These are phyloP conservation scores for Dilophus febrilis DNA, from an alignment of 2,888 invertebrate genomes.

Conservation along the genomic window DNA sequence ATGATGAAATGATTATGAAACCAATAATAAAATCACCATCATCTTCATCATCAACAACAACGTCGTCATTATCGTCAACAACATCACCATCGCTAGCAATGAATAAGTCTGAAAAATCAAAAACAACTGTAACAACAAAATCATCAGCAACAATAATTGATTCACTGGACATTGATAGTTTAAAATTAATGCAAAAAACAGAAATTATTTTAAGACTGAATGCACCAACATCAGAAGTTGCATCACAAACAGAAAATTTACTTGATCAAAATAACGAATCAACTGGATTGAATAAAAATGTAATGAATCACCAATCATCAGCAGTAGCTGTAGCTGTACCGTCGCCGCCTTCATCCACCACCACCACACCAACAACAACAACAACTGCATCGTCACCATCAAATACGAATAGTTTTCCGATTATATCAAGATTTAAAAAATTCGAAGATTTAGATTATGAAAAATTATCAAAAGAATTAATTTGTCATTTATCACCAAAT, in stretches of 20 bases:
- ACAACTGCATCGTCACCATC: no score
- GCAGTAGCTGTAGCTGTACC: no score
- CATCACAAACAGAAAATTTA: slow-evolving; percentile 36
- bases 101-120: not conserved
- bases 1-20: no score
- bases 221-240: slow-evolving; percentile 35
- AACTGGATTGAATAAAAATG: no score
- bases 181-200: slow-evolving; percentile 43
- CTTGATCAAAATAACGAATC: slow-evolving; percentile 21
- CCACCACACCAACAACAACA: not conserved
- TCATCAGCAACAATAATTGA: slow-evolving; percentile 1
- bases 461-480: slow-evolving; percentile 43
- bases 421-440: slow-evolving; percentile 38
- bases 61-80: not conserved
- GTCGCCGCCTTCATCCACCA: not conserved
- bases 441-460: slow-evolving; percentile 69
- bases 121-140: slow-evolving; percentile 14
- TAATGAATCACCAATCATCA: no score
- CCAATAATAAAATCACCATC: not conserved
- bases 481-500: slow-evolving; percentile 40
- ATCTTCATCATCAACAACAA: not conserved
- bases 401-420: slow-evolving; percentile 13
- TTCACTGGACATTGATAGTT: slow-evolving; percentile 20
- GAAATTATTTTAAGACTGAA: slow-evolving; percentile 45
- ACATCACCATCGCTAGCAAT: not conserved